Evolutionary conservation across 2,888 invertebrate species (phyloP).

Genomic region (Carcina quercana): DNA sequence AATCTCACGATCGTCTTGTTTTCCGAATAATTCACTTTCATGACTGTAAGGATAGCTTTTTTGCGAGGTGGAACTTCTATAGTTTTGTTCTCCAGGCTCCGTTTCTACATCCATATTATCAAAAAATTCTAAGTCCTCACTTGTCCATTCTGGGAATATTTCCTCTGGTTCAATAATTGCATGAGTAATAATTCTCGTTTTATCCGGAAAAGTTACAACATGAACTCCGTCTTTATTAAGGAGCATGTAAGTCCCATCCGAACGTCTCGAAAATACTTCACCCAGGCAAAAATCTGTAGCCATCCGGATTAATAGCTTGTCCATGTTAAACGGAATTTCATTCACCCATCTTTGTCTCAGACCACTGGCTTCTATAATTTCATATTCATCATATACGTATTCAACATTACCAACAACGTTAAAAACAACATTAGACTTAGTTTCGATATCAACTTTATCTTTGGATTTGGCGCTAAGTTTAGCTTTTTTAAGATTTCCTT

Average conservation of each 20-base stretch:
- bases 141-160: slow-evolving; percentile 57
- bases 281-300: slow-evolving; percentile 57
- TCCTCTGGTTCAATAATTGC: slow-evolving; percentile 47
- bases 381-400: slow-evolving; percentile 55
- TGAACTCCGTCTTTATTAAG: slow-evolving; percentile 56
- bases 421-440: no score
- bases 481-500: slow-evolving; percentile 34
- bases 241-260: slow-evolving; percentile 54
- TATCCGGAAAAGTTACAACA: slow-evolving; percentile 51
- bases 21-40: slow-evolving; percentile 29
- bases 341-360: slow-evolving; percentile 42
- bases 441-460: no score
- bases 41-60: slow-evolving; percentile 29
- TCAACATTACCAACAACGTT: no score
- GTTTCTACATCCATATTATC: slow-evolving; percentile 30
- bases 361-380: slow-evolving; percentile 45
- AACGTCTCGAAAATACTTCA: slow-evolving; percentile 56
- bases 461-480: slow-evolving; percentile 35
- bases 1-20: slow-evolving; percentile 23
- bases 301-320: slow-evolving; percentile 48
- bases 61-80: slow-evolving; percentile 34
- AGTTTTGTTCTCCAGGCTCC: slow-evolving; percentile 26
- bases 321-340: slow-evolving; percentile 30
- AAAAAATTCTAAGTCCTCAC: slow-evolving; percentile 44
- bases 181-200: slow-evolving; percentile 50